Conservation (phyloP, 2,888 invertebrate genomes). For the Agriotes lineatus region DNA sequence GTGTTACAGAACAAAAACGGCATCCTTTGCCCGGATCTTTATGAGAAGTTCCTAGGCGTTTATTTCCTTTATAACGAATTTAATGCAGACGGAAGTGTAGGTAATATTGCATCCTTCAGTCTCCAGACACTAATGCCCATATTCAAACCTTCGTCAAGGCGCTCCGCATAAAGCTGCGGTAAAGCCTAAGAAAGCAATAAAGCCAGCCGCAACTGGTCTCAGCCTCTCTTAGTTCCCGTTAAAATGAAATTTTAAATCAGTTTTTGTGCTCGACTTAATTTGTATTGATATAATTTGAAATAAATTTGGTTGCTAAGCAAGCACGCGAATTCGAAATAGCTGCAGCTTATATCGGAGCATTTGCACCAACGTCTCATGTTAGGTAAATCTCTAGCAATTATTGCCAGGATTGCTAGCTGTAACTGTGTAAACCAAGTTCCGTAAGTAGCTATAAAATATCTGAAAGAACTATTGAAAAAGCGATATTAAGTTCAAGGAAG, state of each 20-base stretch:
- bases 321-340: too few relatives aligned
- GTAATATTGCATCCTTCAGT: constrained; percentile 11
- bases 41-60: background rate
- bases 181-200: constrained; percentile 15
- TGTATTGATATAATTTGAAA: background rate
- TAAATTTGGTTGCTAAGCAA: background rate
- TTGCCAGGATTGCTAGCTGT: too few relatives aligned
- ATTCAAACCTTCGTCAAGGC: constrained; percentile 13
- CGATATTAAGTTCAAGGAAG: background rate
- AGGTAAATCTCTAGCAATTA: too few relatives aligned
- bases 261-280: constrained; percentile 9
- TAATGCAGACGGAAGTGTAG: constrained; percentile 1
- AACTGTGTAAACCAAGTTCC: too few relatives aligned
- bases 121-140: constrained; percentile 11
- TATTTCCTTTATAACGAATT: background rate
- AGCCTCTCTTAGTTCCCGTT: constrained; percentile 3
- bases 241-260: constrained; percentile 9
- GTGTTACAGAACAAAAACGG: too few relatives aligned
- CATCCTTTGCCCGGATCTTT: background rate
- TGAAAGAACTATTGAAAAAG: too few relatives aligned
- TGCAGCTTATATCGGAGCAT: too few relatives aligned
- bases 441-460: too few relatives aligned
- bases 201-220: background rate
- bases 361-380: too few relatives aligned
- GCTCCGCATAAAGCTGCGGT: constrained; percentile 2